A percentile compares a stretch with the other conserved stretches of the same genome.
These are phyloP conservation scores for Turritopsis dohrnii DNA, from an alignment of 30 jellyfish, hydroid and myxozoan species.

Conservation along the genomic window DNA sequence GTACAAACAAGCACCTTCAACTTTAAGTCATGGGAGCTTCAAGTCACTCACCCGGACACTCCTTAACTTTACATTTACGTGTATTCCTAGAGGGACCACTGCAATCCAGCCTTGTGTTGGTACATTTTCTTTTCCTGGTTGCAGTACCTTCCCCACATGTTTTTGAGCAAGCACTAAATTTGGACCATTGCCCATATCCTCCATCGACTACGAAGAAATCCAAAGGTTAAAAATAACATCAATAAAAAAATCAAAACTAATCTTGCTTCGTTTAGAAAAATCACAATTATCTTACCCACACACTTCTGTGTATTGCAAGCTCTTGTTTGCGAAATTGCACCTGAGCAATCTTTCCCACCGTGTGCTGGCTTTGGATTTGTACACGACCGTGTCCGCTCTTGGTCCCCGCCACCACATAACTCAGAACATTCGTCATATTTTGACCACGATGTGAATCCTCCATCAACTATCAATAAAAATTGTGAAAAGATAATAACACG, in stretches of 20 bases:
- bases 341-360: conserved; percentile 21
- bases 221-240: too few relatives aligned
- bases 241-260: neutral
- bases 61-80: conserved; percentile 35
- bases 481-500: too few relatives aligned
- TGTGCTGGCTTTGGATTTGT: conserved; percentile 2
- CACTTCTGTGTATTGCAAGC: conserved; percentile 61
- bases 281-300: conserved; percentile 47
- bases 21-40: too few relatives aligned
- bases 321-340: conserved; percentile 39
- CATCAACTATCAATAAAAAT: conserved; percentile 13
- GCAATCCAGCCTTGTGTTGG: conserved; percentile 66
- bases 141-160: conserved; percentile 10
- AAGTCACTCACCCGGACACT: conserved; percentile 87
- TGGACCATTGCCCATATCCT: conserved; percentile 4
- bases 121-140: conserved; percentile 46
- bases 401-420: conserved; percentile 6
- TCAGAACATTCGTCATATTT: neutral
- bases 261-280: neutral
- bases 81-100: conserved; percentile 31
- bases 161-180: neutral
- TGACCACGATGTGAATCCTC: conserved; percentile 8
- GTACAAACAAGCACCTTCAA: too few relatives aligned
- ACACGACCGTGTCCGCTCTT: conserved; percentile 29
- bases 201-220: neutral